Conservation (phyloP, 2,113 vertebrate genomes). For the Chitala chitala region DNA sequence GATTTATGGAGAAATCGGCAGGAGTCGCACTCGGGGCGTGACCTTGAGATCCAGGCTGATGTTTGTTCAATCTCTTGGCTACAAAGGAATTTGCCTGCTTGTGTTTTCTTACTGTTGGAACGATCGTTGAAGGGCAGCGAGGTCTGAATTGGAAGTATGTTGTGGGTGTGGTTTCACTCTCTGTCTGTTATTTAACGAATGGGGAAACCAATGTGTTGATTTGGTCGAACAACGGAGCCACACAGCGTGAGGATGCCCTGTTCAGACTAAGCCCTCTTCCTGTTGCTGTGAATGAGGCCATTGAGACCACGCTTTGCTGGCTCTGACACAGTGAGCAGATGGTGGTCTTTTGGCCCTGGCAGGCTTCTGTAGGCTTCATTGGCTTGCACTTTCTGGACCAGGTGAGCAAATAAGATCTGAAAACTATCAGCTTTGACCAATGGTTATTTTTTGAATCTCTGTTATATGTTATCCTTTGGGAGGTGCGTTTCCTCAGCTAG, state of each 20-base stretch:
- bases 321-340: background rate
- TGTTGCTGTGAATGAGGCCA: slow-evolving; percentile 10
- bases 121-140: too few relatives aligned
- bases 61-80: too few relatives aligned
- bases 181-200: background rate
- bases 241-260: background rate
- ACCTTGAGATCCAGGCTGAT: too few relatives aligned
- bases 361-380: background rate
- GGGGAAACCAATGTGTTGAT: background rate
- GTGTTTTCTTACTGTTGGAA: too few relatives aligned
- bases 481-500: too few relatives aligned
- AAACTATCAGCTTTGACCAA: background rate
- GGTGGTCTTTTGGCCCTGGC: background rate
- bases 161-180: too few relatives aligned
- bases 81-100: too few relatives aligned
- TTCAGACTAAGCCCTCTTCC: background rate
- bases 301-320: background rate
- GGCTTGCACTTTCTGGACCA: background rate
- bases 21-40: too few relatives aligned
- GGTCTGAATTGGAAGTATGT: too few relatives aligned
- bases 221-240: background rate
- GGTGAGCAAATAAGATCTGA: background rate
- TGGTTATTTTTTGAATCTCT: background rate
- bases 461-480: too few relatives aligned
- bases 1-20: background rate